These are phyloP conservation scores for Exocentrus adspersus DNA, from an alignment of 2,888 invertebrate genomes.

Conservation along the genomic window DNA sequence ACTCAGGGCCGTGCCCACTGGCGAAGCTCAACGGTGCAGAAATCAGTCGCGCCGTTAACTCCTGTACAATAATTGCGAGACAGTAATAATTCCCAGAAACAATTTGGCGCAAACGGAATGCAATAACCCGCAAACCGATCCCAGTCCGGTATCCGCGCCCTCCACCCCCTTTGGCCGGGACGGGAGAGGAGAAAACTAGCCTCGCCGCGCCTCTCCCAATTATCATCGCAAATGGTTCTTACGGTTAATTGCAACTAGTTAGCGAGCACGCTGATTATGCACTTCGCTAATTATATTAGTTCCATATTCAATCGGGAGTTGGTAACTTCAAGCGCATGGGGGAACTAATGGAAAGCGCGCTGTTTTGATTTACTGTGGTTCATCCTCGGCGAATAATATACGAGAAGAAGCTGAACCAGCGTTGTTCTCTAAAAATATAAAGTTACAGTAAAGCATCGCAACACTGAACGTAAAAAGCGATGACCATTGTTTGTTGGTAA, in stretches of 20 bases:
- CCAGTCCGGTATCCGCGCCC: constrained; percentile 19
- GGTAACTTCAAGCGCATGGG: constrained; percentile 19
- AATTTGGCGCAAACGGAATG: constrained; percentile 27
- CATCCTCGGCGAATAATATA: not conserved
- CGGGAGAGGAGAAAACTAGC: constrained; percentile 29
- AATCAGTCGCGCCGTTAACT: constrained; percentile 7
- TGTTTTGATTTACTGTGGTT: constrained; percentile 19
- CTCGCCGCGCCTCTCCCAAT: constrained; percentile 32
- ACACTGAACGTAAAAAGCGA: constrained; percentile 1
- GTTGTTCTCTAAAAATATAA: no score
- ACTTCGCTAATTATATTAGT: constrained; percentile 38
- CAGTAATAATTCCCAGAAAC: constrained; percentile 27
- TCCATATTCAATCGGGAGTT: constrained; percentile 34
- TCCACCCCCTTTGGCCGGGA: not conserved
- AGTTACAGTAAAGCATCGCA: no score
- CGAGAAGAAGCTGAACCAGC: no score
- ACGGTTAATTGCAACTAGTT: constrained; percentile 38
- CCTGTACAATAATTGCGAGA: not conserved
- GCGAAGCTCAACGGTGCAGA: not conserved
- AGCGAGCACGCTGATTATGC: constrained; percentile 38
- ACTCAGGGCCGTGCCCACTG: no score
- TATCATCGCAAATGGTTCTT: constrained; percentile 41
- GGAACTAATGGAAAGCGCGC: constrained; percentile 11
- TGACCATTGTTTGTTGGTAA: constrained; percentile 8
- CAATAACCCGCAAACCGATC: constrained; percentile 26